A percentile compares a stretch with the other conserved stretches of the same genome.
Evolutionary conservation across 2,888 invertebrate genomes (phyloP).

Genomic region (Stramonita haemastoma): DNA sequence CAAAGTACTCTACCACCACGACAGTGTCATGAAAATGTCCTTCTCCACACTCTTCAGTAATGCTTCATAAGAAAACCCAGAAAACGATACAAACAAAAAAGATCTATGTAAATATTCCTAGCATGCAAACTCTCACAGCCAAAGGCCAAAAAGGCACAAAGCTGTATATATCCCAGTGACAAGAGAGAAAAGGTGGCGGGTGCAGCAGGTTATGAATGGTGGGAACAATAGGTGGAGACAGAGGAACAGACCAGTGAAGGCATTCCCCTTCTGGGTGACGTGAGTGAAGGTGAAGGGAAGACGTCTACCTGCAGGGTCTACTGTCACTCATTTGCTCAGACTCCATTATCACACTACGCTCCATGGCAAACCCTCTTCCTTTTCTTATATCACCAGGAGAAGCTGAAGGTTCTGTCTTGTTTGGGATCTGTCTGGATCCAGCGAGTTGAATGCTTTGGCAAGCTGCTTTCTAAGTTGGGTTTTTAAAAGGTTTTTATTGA

Average conservation of each 20-base stretch:
- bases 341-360: background rate
- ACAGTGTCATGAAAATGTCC: no score
- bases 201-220: background rate
- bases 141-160: no score
- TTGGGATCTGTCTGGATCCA: constrained; percentile 1
- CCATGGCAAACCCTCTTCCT: background rate
- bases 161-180: no score
- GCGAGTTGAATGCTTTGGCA: background rate
- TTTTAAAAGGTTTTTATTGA: no score
- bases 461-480: background rate
- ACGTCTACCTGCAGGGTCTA: background rate
- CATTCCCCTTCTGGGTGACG: background rate
- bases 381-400: background rate
- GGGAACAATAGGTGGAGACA: background rate
- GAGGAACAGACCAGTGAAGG: background rate
- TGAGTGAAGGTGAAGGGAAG: constrained; percentile 7
- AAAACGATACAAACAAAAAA: no score
- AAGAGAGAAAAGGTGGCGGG: no score
- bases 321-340: constrained; percentile 28
- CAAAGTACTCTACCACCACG: no score
- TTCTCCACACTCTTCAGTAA: no score
- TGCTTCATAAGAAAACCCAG: no score
- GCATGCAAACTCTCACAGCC: no score
- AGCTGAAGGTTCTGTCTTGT: background rate
- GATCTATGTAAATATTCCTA: no score